phyloP scores from a whole-genome alignment of 2,888 invertebrate genomes.

The Bugulina stolonifera region DNA sequence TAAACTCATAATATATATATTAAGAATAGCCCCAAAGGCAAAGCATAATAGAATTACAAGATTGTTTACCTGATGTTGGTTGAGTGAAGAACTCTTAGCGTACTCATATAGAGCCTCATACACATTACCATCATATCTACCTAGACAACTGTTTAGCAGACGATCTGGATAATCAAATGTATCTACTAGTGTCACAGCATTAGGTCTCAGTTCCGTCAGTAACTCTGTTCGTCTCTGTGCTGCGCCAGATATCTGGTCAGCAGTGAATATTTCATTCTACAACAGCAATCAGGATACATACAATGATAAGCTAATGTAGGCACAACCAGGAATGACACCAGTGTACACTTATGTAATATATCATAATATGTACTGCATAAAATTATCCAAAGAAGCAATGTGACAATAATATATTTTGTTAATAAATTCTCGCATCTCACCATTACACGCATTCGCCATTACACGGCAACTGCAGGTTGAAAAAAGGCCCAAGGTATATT shows the following conservation, averaged over 20 bases:
- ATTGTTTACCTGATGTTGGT: constrained; percentile 46
- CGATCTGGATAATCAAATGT: constrained; percentile 66
- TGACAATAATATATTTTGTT: too few relatives aligned
- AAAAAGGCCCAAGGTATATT: too few relatives aligned
- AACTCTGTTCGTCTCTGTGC: constrained; percentile 68
- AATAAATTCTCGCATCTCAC: too few relatives aligned
- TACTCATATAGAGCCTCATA: constrained; percentile 54
- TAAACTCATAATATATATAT: too few relatives aligned
- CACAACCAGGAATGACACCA: too few relatives aligned
- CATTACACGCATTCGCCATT: too few relatives aligned
- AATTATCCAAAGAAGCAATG: too few relatives aligned
- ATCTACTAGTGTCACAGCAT: constrained; percentile 85
- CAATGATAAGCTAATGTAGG: too few relatives aligned
- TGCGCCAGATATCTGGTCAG: constrained; percentile 55
- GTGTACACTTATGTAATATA: too few relatives aligned
- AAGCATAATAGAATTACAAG: not conserved
- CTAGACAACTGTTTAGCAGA: constrained; percentile 51
- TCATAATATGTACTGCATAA: too few relatives aligned
- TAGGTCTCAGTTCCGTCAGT: constrained; percentile 69
- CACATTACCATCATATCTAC: constrained; percentile 54
- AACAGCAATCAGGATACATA: too few relatives aligned
- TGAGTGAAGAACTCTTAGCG: constrained; percentile 53
- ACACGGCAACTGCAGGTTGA: too few relatives aligned
- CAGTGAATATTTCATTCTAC: constrained; percentile 63
- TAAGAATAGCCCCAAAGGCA: constrained; percentile 17